Evolutionary conservation across 2,888 invertebrate species (phyloP), one percentile per base, ranked within the genome.

Genomic region (Sisyra terminalis): DNA sequence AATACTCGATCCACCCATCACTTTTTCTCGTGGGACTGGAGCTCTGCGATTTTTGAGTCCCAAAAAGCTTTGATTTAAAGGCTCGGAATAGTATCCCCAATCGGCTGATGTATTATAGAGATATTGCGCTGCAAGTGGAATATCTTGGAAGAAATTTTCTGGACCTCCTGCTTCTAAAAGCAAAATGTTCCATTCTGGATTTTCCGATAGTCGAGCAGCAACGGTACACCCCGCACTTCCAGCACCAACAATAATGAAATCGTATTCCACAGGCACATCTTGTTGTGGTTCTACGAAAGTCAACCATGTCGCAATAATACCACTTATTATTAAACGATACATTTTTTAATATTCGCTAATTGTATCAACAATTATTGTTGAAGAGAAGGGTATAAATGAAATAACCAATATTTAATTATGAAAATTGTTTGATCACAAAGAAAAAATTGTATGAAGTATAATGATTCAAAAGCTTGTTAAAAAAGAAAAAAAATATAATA

Each of bases 1-100:
- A 0, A 81, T 76, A 47, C 81, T 81, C 6, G 78, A 78, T 2
- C 89, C 89, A 6, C 89, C 89, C 55, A 89, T 70, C 0, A 83
- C 82, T 58, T 81, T 85, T 2, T 87, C 88, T 39, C 66, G 51
- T 0, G 68, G 60, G 49, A 55, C 57, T 0, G 51, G 54, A 47
- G 63, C 63, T 35, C 50, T 52, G 1, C 52, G 51, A 13, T 56
- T 51, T 2, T 44, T 49, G 55, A 57, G 57, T 2, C 55, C 44
- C 43, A 52, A 63, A 34, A 67, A 66, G 40, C 57, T 57, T 14
- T 58, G 56, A 14, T 63, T 55, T 46, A 58, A 53, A 3, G 62
- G 58, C 49, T 68, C 61, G 1, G 70, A 69, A 49, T 63, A 60
- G 53, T 71, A 74, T 41, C 59, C 59, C 73, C 73, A 75, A 50